Evolutionary conservation across 2,113 vertebrate genomes (phyloP).

Genomic region (Festucalex cinctus): DNA sequence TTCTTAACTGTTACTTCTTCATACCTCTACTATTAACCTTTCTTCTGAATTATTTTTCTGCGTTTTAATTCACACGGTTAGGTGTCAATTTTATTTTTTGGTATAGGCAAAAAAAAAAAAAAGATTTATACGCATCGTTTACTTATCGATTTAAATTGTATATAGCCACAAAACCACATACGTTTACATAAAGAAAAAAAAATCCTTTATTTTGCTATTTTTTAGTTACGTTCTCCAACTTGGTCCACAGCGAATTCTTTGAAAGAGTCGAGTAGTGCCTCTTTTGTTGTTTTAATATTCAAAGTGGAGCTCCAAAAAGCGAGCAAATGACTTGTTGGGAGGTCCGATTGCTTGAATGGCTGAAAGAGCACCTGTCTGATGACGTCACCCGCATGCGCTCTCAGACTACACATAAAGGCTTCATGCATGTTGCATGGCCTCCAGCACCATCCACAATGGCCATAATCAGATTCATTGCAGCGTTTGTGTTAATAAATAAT

Average conservation of each 20-base stretch:
- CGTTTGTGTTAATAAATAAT: slow-evolving; percentile 57
- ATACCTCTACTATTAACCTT: too few relatives aligned
- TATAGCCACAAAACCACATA: too few relatives aligned
- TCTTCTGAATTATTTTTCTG: too few relatives aligned
- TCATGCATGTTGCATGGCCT: slow-evolving; percentile 63
- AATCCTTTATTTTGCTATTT: too few relatives aligned
- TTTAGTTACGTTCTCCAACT: not conserved
- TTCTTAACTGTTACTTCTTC: too few relatives aligned
- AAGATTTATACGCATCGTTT: too few relatives aligned
- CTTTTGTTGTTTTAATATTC: slow-evolving; percentile 18
- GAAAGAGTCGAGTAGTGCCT: not conserved
- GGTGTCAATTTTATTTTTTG: too few relatives aligned
- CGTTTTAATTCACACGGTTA: too few relatives aligned
- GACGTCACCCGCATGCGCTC: slow-evolving; percentile 31
- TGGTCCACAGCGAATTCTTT: too few relatives aligned
- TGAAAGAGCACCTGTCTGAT: slow-evolving; percentile 60
- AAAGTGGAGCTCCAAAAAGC: not conserved
- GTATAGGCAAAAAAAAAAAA: too few relatives aligned
- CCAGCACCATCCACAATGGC: slow-evolving; percentile 52
- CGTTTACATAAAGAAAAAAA: too few relatives aligned
- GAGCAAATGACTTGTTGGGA: slow-evolving; percentile 21
- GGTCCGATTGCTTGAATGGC: slow-evolving; percentile 44
- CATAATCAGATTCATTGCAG: slow-evolving; percentile 51
- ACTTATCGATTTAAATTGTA: too few relatives aligned
- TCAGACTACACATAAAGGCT: slow-evolving; percentile 45